Percentiles rank a stretch among this genome's conserved stretches.
phyloP scores from a whole-genome alignment of 1,140 invertebrate genomes.

The Ridgeia piscesae region DNA sequence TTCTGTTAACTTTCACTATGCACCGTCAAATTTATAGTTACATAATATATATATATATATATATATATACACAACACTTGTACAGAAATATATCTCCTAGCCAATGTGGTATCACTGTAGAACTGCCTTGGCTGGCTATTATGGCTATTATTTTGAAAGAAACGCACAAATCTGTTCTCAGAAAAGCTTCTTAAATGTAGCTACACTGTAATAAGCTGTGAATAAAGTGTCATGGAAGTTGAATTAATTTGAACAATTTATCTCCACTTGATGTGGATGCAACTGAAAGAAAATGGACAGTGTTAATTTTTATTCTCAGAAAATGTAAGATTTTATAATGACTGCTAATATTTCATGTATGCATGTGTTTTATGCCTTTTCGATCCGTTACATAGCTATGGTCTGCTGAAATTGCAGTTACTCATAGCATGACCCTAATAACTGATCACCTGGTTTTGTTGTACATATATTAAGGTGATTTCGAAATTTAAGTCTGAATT shows the following conservation, averaged over 20 bases:
- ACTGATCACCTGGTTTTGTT: too few species aligned
- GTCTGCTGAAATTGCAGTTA: not conserved
- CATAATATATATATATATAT: too few species aligned
- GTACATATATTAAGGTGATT: too few species aligned
- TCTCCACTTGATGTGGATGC: not conserved
- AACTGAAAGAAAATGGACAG: not conserved
- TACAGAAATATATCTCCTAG: not conserved
- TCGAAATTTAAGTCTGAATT: too few species aligned
- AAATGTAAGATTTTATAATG: not conserved
- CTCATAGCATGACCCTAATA: not conserved
- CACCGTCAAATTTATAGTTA: not conserved
- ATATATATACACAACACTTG: not conserved
- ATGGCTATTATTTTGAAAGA: too few species aligned
- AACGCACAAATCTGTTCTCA: too few species aligned
- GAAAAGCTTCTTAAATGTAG: too few species aligned
- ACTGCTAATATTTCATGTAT: not conserved
- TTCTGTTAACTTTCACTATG: not conserved
- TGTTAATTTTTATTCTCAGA: not conserved
- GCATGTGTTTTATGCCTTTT: not conserved
- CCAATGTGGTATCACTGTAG: not conserved
- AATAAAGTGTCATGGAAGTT: too few species aligned
- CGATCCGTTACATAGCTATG: not conserved
- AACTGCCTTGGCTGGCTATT: not conserved
- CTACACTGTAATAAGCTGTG: too few species aligned
- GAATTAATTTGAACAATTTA: not conserved